Percentiles rank a stretch among this genome's conserved stretches.
These are phyloP conservation scores for Notolepis coatsorum DNA, from an alignment of 2,797 vertebrate species.

Conservation along the genomic window DNA sequence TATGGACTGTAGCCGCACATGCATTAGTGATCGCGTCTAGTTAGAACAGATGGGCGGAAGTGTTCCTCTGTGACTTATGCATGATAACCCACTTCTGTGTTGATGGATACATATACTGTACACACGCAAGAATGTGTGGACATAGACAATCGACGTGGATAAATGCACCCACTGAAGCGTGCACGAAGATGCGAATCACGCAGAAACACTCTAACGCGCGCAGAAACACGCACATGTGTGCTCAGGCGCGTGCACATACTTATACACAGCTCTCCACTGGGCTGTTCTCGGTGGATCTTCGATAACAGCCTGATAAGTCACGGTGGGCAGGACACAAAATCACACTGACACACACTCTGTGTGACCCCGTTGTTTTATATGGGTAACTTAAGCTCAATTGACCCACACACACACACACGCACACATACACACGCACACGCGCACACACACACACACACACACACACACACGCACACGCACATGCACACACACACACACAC, in stretches of 20 bases:
- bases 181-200: not conserved
- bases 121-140: no score
- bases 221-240: not conserved
- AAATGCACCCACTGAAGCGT: not conserved
- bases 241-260: no score
- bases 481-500: no score
- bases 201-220: not conserved
- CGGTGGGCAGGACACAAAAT: slow-evolving; percentile 13
- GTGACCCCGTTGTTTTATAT: slow-evolving; percentile 43
- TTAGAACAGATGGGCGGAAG: slow-evolving; percentile 1
- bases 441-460: no score
- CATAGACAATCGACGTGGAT: not conserved
- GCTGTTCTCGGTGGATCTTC: no score
- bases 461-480: no score
- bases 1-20: slow-evolving; percentile 18
- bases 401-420: no score
- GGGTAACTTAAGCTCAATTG: no score
- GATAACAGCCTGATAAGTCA: slow-evolving; percentile 17
- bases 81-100: not conserved
- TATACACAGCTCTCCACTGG: no score
- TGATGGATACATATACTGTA: not conserved
- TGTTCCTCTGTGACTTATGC: slow-evolving; percentile 21
- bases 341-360: slow-evolving; percentile 31
- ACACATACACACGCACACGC: no score
- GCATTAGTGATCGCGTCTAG: slow-evolving; percentile 20